Conservation (phyloP, 2,888 invertebrate species). For the Megamerina dolium region DNA sequence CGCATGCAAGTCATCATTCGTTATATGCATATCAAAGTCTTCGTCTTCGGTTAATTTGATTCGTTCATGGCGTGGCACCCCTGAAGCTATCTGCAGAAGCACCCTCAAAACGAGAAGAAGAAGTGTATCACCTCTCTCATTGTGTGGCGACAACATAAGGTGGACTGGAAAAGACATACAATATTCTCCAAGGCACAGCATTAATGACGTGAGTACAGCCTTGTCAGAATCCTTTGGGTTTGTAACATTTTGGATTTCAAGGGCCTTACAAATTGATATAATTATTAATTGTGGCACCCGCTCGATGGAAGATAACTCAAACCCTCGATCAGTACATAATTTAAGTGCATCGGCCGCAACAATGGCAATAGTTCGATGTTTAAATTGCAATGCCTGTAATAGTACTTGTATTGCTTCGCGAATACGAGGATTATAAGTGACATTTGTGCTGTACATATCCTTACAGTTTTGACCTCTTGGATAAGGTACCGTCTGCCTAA, state of each 20-base stretch:
- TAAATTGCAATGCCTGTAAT: slow-evolving; percentile 47
- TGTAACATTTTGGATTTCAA: slow-evolving; percentile 46
- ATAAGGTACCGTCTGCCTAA: slow-evolving; percentile 38
- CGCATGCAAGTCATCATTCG: slow-evolving; percentile 41
- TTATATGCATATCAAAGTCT: slow-evolving; percentile 48
- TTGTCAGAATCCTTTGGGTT: slow-evolving; percentile 48
- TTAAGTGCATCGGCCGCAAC: slow-evolving; percentile 46
- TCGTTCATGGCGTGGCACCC: slow-evolving; percentile 38
- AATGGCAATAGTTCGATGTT: slow-evolving; percentile 47
- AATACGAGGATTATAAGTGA: slow-evolving; percentile 39
- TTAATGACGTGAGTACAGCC: slow-evolving; percentile 56
- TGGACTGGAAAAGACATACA: slow-evolving; percentile 75
- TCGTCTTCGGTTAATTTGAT: slow-evolving; percentile 46
- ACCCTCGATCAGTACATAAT: slow-evolving; percentile 44
- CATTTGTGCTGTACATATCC: slow-evolving; percentile 6
- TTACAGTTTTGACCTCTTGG: slow-evolving; percentile 24
- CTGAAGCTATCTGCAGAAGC: slow-evolving; percentile 44
- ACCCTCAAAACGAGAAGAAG: slow-evolving; percentile 71
- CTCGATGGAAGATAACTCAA: slow-evolving; percentile 41
- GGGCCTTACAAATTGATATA: slow-evolving; percentile 44
- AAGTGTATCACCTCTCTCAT: slow-evolving; percentile 47
- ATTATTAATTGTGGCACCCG: slow-evolving; percentile 44
- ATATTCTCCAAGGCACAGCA: slow-evolving; percentile 90
- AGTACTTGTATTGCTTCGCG: slow-evolving; percentile 48
- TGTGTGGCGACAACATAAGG: slow-evolving; percentile 53